Base-by-base conservation (phyloP, 2,888 invertebrate species). In the Ormyrus labotus region DNA sequence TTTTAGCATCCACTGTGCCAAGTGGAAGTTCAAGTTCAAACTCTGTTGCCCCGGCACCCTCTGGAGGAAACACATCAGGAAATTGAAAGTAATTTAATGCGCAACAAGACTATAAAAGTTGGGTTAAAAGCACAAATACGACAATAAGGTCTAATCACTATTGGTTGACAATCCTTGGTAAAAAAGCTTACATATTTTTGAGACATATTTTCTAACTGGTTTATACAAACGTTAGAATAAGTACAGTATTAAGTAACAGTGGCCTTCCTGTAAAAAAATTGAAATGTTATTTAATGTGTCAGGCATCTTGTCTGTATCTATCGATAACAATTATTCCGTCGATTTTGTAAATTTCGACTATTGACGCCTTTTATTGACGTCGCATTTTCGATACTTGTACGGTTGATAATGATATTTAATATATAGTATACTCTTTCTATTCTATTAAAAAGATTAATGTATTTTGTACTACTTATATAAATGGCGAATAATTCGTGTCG, bases 241-340 rank as follows among this genome's bases (percentile, higher is more conserved):
- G 78, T 67, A 68, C 86, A 88, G 87, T 86, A 87, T 87, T 87
- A 87, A 85, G 81, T 82, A 82, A 80, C 58, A 83, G 84, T 84
- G 85, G 84, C 80, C 85, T 85, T 85, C 45, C 60, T 55, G 71
- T 60, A 84, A 74, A 72, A 60, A 79, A 58, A 51, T 19, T 53
- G 80, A 81, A 78, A 72, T 70, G 9, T 69, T 69, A 67, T 63
- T 74, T 5, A 69, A 63, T 13, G 19, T 74, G 34, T 76, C 48
- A 65, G 65, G 53, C 60, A 19, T 65, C 7, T 51, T 47, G 73
- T 67, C 75, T 70, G 57, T 64, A 71, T 69, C 53, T 60, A 77
- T 47, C 45, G 63, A 11, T 72, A 63, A 76, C 47, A 72, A 72
- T 71, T 67, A 67, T 81, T 81, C 69, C 60, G 60, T 78, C 64